Percentiles rank a stretch among this genome's conserved stretches.
phyloP scores from a whole-genome alignment of 2,888 invertebrate species.

The Uloborus plumipes region DNA sequence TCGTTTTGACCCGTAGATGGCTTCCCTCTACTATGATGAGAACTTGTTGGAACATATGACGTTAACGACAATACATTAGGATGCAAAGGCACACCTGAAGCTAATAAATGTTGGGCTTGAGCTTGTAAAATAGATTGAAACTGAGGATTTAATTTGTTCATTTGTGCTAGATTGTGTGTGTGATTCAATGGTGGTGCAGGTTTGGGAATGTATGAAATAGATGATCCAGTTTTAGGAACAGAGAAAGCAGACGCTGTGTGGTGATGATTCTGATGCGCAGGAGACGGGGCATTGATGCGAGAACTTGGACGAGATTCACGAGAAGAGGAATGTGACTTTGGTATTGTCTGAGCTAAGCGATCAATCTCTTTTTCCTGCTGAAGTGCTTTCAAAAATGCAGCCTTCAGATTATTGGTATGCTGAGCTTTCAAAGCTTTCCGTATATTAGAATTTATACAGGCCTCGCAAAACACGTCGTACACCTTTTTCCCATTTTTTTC shows the following conservation, averaged over 20 bases:
- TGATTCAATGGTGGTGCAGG: slow-evolving; percentile 68
- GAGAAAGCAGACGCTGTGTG: slow-evolving; percentile 28
- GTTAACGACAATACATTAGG: slow-evolving; percentile 85
- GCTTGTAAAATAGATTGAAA: slow-evolving; percentile 66
- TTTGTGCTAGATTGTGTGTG: slow-evolving; percentile 67
- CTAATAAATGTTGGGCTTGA: slow-evolving; percentile 72
- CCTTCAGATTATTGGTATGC: slow-evolving; percentile 97
- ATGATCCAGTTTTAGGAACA: slow-evolving; percentile 34
- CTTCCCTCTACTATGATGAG: slow-evolving; percentile 69
- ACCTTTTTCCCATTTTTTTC: slow-evolving; percentile 71
- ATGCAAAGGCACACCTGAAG: slow-evolving; percentile 82
- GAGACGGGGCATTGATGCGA: slow-evolving; percentile 1
- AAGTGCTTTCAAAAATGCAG: slow-evolving; percentile 96
- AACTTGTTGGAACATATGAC: slow-evolving; percentile 77
- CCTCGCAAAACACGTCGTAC: slow-evolving; percentile 94
- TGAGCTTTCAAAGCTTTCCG: slow-evolving; percentile 98
- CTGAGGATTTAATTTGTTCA: slow-evolving; percentile 66
- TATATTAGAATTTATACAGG: slow-evolving; percentile 96
- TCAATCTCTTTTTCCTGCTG: slow-evolving; percentile 99
- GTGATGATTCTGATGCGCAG: slow-evolving; percentile 36
- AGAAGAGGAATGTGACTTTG: slow-evolving; percentile 44
- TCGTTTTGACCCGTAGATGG: slow-evolving; percentile 71
- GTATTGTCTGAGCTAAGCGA: slow-evolving; percentile 74
- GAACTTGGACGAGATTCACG: slow-evolving; percentile 1
- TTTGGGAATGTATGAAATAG: slow-evolving; percentile 53